phyloP scores from a whole-genome alignment of 2,888 invertebrate species.

The Siphlonurus alternatus region DNA sequence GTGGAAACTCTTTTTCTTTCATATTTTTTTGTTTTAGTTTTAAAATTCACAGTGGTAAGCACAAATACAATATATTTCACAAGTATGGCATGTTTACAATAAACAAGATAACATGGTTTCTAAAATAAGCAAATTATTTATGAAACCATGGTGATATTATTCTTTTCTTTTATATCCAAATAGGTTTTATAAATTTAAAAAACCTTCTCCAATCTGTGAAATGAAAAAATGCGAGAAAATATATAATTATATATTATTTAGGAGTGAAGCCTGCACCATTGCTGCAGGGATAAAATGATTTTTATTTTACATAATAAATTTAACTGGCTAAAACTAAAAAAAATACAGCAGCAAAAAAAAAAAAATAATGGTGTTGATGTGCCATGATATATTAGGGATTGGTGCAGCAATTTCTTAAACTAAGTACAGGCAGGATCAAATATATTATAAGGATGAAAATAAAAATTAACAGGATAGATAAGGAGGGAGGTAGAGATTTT shows the following conservation, averaged over 20 bases:
- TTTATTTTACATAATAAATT: background rate
- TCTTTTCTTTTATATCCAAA: background rate
- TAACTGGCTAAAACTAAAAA: constrained; percentile 1
- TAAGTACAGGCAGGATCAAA: constrained; percentile 5
- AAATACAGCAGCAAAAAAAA: background rate
- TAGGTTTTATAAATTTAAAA: background rate
- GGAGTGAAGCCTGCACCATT: background rate
- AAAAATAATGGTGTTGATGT: background rate
- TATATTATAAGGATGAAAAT: constrained; percentile 2
- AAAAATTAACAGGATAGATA: background rate
- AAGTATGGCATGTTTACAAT: constrained; percentile 32
- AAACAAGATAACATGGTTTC: constrained; percentile 13
- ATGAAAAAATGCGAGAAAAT: background rate
- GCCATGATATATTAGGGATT: background rate
- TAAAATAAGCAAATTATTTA: constrained; percentile 11
- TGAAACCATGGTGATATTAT: constrained; percentile 1
- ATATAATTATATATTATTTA: background rate
- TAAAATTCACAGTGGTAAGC: constrained; percentile 20
- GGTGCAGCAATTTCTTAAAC: constrained; percentile 5
- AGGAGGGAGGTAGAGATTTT: background rate
- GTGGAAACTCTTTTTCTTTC: background rate
- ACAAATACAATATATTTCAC: constrained; percentile 34
- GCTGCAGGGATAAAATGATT: background rate
- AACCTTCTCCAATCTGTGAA: background rate
- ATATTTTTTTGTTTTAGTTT: too few species aligned